Conservation (phyloP, 2,888 invertebrate species). For the Euphydryas editha region DNA sequence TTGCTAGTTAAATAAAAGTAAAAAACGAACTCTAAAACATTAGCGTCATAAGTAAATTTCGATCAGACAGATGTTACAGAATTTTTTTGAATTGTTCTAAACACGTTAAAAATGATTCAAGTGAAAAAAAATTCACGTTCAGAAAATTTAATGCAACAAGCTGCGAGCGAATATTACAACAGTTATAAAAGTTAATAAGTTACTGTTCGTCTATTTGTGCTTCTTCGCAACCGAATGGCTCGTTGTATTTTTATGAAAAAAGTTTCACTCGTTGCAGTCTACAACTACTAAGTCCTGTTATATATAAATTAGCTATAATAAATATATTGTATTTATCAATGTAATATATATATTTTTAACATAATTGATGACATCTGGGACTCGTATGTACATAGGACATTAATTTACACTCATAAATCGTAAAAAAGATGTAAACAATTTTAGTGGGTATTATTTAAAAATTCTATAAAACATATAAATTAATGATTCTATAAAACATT, state of each 20-base stretch:
- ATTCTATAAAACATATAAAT: too few species aligned
- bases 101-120: background rate
- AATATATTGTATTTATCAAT: background rate
- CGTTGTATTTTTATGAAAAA: constrained; percentile 80
- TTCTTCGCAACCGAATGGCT: constrained; percentile 68
- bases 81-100: too few species aligned
- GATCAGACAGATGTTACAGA: too few species aligned
- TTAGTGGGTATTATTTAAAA: too few species aligned
- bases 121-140: constrained; percentile 26
- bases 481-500: too few species aligned
- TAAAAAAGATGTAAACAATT: too few species aligned
- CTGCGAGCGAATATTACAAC: constrained; percentile 54
- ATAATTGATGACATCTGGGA: too few species aligned
- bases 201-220: constrained; percentile 70
- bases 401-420: background rate
- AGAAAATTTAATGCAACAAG: constrained; percentile 46
- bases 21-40: too few species aligned
- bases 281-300: constrained; percentile 58
- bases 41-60: too few species aligned
- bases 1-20: too few species aligned
- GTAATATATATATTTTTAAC: background rate
- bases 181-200: constrained; percentile 77
- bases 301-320: constrained; percentile 43
- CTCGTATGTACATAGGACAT: background rate
- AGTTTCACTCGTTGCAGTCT: constrained; percentile 72